These are phyloP conservation scores for Ophion ventricosus DNA, from an alignment of 2,888 invertebrate genomes.

Conservation along the genomic window DNA sequence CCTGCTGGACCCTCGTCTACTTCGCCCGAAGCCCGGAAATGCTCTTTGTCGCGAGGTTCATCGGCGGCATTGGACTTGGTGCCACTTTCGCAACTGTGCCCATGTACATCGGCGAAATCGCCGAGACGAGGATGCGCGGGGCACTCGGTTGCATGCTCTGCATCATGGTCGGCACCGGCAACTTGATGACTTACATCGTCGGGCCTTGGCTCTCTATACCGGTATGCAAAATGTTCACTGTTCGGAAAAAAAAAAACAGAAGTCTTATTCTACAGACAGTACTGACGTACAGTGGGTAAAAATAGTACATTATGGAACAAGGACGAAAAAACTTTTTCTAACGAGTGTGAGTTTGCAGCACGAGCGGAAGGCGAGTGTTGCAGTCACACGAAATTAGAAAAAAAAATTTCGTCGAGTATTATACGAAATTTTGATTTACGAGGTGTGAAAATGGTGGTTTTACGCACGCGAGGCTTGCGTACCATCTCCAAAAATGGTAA, in stretches of 20 bases:
- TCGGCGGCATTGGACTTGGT: conserved; percentile 62
- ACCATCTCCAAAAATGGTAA: too few relatives aligned
- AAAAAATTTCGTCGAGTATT: too few relatives aligned
- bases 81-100: conserved; percentile 47
- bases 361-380: too few relatives aligned
- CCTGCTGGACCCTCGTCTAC: conserved; percentile 55
- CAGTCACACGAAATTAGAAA: too few relatives aligned
- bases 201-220: conserved; percentile 46
- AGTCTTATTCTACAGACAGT: too few relatives aligned
- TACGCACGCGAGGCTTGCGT: too few relatives aligned
- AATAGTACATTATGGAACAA: too few relatives aligned
- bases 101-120: conserved; percentile 67
- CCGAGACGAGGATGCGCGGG: conserved; percentile 65
- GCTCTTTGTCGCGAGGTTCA: conserved; percentile 59
- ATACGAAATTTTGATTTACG: too few relatives aligned
- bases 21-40: conserved; percentile 28
- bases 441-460: too few relatives aligned
- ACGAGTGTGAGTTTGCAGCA: too few relatives aligned
- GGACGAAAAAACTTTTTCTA: too few relatives aligned
- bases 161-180: conserved; percentile 46
- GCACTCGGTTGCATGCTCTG: conserved; percentile 34
- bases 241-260: neutral
- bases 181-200: conserved; percentile 39
- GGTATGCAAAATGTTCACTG: conserved; percentile 37
- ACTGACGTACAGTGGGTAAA: too few relatives aligned